Conservation (phyloP, 1,140 invertebrate genomes). For the Diprion similis region DNA sequence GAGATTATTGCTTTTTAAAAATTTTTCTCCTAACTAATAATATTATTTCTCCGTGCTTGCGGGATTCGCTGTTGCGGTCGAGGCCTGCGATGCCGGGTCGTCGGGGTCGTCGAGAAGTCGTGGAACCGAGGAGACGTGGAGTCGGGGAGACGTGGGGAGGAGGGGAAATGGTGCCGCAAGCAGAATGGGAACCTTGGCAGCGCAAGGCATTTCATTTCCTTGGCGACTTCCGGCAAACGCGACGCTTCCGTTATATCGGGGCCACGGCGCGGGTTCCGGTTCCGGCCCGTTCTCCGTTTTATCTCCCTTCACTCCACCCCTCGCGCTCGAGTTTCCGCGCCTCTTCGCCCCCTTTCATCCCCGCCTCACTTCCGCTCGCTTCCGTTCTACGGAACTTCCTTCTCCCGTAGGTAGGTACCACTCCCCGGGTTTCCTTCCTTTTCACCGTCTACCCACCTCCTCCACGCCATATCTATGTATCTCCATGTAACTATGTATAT, state of each 20-base stretch:
- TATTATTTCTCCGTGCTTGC: too few species aligned
- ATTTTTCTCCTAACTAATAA: too few species aligned
- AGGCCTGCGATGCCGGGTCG: too few species aligned
- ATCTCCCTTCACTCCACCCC: slow-evolving; percentile 22
- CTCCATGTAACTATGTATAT: too few species aligned
- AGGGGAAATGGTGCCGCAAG: not conserved
- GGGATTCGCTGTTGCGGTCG: too few species aligned
- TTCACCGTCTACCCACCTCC: slow-evolving; percentile 23
- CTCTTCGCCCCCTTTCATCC: slow-evolving; percentile 37
- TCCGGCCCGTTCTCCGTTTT: slow-evolving; percentile 39
- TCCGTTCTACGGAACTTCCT: slow-evolving; percentile 41
- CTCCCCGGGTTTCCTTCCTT: slow-evolving; percentile 13
- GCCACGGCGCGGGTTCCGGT: slow-evolving; percentile 46
- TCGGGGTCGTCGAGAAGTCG: too few species aligned
- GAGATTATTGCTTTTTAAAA: too few species aligned
- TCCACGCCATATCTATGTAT: not conserved
- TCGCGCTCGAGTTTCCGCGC: slow-evolving; percentile 33
- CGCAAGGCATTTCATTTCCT: slow-evolving; percentile 59
- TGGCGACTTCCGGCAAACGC: slow-evolving; percentile 60
- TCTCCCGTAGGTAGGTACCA: slow-evolving; percentile 38
- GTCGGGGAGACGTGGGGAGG: not conserved
- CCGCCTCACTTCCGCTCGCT: slow-evolving; percentile 47
- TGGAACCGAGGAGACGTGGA: not conserved
- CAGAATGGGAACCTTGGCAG: slow-evolving; percentile 2
- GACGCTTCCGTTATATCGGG: slow-evolving; percentile 59